These are phyloP conservation scores for Anoura caudifer DNA, from an alignment of 2,113 vertebrate species.

Conservation along the genomic window DNA sequence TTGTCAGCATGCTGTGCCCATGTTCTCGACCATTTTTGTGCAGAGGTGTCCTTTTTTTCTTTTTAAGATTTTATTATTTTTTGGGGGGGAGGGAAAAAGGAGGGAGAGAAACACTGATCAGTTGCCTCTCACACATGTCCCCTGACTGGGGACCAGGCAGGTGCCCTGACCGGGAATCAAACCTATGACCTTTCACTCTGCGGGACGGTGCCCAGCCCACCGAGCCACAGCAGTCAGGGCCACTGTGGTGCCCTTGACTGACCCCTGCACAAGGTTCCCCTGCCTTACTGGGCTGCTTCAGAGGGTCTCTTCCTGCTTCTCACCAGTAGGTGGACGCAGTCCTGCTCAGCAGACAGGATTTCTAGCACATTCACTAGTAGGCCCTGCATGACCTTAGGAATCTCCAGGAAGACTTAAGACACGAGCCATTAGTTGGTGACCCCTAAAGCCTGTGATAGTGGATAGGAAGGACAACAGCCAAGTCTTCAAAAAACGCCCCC, in stretches of 20 bases:
- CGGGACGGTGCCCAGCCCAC: too few species aligned
- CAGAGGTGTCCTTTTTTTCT: too few species aligned
- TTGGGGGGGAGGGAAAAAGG: too few species aligned
- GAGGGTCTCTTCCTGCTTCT: constrained; percentile 13
- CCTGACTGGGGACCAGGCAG: too few species aligned
- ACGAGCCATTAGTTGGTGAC: accelerated
- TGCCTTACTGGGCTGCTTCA: background rate
- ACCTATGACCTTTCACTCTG: too few species aligned
- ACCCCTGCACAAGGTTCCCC: background rate
- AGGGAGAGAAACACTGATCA: too few species aligned
- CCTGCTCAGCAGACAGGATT: background rate
- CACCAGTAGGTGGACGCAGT: constrained; percentile 49
- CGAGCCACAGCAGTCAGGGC: too few species aligned
- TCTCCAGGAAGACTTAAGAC: background rate
- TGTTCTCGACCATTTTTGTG: background rate
- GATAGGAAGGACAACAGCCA: background rate
- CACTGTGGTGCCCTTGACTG: background rate
- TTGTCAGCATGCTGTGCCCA: background rate
- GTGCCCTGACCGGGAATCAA: too few species aligned
- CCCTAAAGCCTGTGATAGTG: background rate
- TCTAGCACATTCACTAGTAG: background rate
- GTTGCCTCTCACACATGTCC: too few species aligned
- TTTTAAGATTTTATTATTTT: too few species aligned
- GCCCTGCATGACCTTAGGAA: background rate
- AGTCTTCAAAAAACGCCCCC: background rate